These are phyloP conservation scores for Spea multiplicata DNA, from an alignment of 2,113 vertebrate species.

Conservation along the genomic window DNA sequence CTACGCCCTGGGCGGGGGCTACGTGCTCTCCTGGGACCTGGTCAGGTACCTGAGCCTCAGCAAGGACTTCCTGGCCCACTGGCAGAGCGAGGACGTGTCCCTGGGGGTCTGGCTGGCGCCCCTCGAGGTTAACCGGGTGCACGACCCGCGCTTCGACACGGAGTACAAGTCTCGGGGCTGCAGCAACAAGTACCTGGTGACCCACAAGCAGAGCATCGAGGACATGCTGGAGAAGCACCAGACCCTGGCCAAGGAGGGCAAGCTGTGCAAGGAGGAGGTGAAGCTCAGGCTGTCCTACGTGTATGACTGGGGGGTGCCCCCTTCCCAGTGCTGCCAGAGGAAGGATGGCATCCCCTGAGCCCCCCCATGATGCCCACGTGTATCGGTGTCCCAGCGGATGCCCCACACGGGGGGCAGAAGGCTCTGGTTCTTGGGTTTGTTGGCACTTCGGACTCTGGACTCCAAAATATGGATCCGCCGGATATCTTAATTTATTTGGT, in stretches of 20 bases:
- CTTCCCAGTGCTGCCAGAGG: constrained; percentile 94
- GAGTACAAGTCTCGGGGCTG: constrained; percentile 96
- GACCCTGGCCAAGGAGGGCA: constrained; percentile 77
- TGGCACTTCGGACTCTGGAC: too few relatives aligned
- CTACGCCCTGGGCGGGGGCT: constrained; percentile 91
- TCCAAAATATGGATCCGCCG: too few relatives aligned
- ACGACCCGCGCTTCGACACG: constrained; percentile 95
- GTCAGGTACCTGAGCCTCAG: constrained; percentile 80
- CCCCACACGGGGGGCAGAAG: too few relatives aligned
- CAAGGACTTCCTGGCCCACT: constrained; percentile 78
- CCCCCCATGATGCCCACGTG: not conserved
- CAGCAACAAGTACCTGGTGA: constrained; percentile 92
- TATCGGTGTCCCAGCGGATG: too few relatives aligned
- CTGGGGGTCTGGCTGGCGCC: constrained; percentile 93
- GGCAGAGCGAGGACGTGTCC: constrained; percentile 96
- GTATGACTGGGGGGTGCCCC: constrained; percentile 94
- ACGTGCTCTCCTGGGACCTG: constrained; percentile 85
- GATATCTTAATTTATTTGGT: too few relatives aligned
- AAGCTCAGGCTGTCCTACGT: constrained; percentile 87
- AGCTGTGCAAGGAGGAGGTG: constrained; percentile 86
- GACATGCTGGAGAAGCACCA: constrained; percentile 97
- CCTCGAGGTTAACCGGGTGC: constrained; percentile 82
- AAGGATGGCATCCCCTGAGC: constrained; percentile 90
- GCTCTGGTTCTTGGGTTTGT: too few relatives aligned
- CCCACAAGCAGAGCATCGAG: constrained; percentile 94